phyloP scores from a whole-genome alignment of 2,888 invertebrate species.

The Acanthosepion esculentum region DNA sequence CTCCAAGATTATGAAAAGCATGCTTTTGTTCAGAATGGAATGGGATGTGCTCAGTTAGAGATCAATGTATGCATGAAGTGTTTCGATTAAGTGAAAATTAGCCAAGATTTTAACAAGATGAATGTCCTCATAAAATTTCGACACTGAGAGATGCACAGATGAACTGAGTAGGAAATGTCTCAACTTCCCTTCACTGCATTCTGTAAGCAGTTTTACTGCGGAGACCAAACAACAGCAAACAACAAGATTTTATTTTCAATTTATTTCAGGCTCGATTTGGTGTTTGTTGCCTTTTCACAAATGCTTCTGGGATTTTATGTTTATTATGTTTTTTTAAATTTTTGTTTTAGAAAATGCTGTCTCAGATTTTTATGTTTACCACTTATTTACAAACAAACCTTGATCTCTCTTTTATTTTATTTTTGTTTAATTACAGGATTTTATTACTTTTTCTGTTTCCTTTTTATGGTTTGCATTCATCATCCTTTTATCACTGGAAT shows the following conservation, averaged over 20 bases:
- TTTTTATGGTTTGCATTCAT: neutral
- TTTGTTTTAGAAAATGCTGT: neutral
- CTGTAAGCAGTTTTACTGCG: neutral
- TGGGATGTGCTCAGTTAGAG: neutral
- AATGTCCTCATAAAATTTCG: neutral
- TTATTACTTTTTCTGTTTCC: neutral
- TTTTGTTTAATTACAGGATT: neutral
- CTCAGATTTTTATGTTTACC: neutral
- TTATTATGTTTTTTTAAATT: neutral
- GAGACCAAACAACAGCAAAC: neutral
- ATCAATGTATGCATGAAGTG: neutral
- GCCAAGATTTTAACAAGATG: conserved; percentile 10
- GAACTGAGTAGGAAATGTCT: neutral
- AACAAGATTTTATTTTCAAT: conserved; percentile 17
- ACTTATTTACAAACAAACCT: neutral
- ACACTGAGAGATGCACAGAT: neutral
- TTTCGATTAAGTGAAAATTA: conserved; percentile 33
- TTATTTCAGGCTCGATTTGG: neutral
- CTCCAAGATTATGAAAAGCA: neutral
- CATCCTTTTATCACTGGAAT: neutral
- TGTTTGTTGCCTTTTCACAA: neutral
- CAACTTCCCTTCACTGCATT: neutral
- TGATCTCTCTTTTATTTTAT: neutral
- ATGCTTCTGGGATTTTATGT: neutral
- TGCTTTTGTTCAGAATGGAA: neutral